Evolutionary conservation across 1,140 invertebrate species (phyloP), one percentile per base, ranked within the genome.

Genomic region (Panagrolaimus sp.): DNA sequence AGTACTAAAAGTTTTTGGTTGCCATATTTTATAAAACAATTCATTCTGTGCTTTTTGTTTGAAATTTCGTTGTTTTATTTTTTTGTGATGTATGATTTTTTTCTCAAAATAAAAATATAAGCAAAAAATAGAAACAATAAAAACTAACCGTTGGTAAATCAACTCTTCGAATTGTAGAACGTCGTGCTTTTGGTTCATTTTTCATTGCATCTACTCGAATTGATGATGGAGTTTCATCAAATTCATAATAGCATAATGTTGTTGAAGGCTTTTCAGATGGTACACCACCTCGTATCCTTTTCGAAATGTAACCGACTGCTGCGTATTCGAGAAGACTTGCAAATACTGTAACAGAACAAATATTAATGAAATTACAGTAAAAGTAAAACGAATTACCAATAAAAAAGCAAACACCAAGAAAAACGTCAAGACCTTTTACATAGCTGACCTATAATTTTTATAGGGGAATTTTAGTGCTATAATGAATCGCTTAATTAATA

Each of bases 371-470:
- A 16, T 13, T 42, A n/a, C n/a, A 47, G 13, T 42, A 71, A 46
- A 16, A 47, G 16, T 7, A 16, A 2, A 23, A 42, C 20, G 31
- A n/a, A 46, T 67, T 65, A 81, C 81, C 79, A 44, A 83, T 81
- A 27, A 84, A 78, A 63, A 83, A 83, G 66, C 80, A 84, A 14
- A 78, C 74, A 16, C 80, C 80, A 9, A 83, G 71, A 67, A 83
- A 83, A 31, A 83, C 80, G 69, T 83, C 82, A 44, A 83, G 63
- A 63, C 68, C 67, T 65, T 84, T 84, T 14, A 83, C 72, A 66
- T 83, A 83, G 23, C 70, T 74, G 83, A 97, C 96, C 87, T 96
- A 20, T n/a, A 16, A 65, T 43, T n/a, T n/a, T n/a, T 67, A 38
- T 4, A 38, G 7, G 7, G 31, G 31, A 38, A 4, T 38, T 38